phyloP scores from a whole-genome alignment of 2,888 invertebrate species.

The Peribatodes rhomboidaria region DNA sequence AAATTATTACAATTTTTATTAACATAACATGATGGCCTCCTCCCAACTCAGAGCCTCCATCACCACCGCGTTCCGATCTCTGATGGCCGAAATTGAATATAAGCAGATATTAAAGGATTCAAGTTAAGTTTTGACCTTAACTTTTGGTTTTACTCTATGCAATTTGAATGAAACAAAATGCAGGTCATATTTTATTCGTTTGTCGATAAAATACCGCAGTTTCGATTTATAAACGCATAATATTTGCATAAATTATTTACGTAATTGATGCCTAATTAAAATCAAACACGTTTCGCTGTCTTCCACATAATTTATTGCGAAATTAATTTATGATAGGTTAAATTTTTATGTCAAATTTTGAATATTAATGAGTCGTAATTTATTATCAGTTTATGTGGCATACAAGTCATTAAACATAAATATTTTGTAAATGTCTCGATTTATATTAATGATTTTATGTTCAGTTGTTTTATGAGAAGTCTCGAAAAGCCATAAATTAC shows the following conservation, averaged over 20 bases:
- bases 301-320: slow-evolving; percentile 63
- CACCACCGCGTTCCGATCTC: no score
- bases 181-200: slow-evolving; percentile 4
- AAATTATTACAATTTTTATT: no score
- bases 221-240: slow-evolving; percentile 29
- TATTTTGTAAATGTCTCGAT: slow-evolving; percentile 37
- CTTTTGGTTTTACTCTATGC: not conserved
- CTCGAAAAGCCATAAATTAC: slow-evolving; percentile 30
- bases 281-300: slow-evolving; percentile 54
- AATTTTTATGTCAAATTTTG: slow-evolving; percentile 62
- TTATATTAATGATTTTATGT: slow-evolving; percentile 34
- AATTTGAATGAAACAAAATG: not conserved
- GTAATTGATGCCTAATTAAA: slow-evolving; percentile 51
- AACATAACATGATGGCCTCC: no score
- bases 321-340: slow-evolving; percentile 65
- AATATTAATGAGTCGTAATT: slow-evolving; percentile 60
- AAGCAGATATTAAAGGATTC: no score
- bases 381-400: slow-evolving; percentile 34
- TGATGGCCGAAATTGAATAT: no score
- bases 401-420: slow-evolving; percentile 35
- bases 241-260: slow-evolving; percentile 48
- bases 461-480: slow-evolving; percentile 28
- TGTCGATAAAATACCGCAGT: slow-evolving; percentile 21
- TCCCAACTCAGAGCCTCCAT: no score
- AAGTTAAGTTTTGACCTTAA: no score